Evolutionary conservation across 2,113 vertebrate species (phyloP), one percentile per base, ranked within the genome.

Genomic region (Sisor rabdophorus): DNA sequence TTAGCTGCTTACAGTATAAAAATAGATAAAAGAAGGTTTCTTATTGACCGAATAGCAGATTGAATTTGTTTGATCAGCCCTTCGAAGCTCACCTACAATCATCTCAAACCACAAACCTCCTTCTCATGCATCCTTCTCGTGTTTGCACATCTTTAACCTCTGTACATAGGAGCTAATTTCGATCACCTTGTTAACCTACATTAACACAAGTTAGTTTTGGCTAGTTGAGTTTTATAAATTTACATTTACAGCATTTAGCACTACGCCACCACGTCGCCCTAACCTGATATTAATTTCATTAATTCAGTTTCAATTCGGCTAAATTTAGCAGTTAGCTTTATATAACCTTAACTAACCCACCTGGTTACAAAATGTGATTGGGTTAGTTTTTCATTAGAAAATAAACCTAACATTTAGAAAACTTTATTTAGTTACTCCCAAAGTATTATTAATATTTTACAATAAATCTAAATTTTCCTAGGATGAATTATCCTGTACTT

Each of bases 21-120:
- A 73, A 54, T 60, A 81, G 80, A 65, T 78, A 59, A n/a, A 50
- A 28, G 73, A 71, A 58, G 71, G 61, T 47, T 75, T 26, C 40
- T 55, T 75, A 61, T 63, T 52, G 28, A 44, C 13, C 22, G 26
- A 60, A 61, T 48, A 44, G 40, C 16, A 5, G 56, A 30, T 15
- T 52, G 7, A 53, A 22, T 64, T 17, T 64, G 20, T 40, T 13
- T 40, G 69, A 71, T 56, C 36, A 71, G 28, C 19, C 26, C 68
- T n/a, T 54, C 19, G 11, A 11, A 22, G 59, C 11, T 61, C 26
- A 32, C 59, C 28, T 36, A 32, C 3, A 40, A 32, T 40, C 61
- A 11, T 1, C 2, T 19, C 11, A 11, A 61, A 61, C 5, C 56
- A 15, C 15, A 59, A 28, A 26, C 15, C 60, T 63, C 44, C n/a